A percentile compares a stretch with the other conserved stretches of the same genome.
Evolutionary conservation across 2,888 invertebrate genomes (phyloP).

Genomic region (Cabera pusaria): DNA sequence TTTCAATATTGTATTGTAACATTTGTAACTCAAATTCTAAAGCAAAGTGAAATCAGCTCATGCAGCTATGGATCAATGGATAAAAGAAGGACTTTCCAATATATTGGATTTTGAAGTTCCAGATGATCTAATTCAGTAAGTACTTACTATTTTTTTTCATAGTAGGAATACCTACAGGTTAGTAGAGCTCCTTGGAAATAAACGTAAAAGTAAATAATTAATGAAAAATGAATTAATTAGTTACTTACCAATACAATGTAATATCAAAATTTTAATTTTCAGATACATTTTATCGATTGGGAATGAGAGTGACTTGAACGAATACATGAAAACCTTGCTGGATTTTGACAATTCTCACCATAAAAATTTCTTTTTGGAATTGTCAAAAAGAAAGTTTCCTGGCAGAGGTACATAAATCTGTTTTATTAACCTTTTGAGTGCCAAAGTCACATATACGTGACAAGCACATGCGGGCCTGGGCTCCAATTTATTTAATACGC

Average conservation of each 20-base stretch:
- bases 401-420: slow-evolving; percentile 42
- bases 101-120: slow-evolving; percentile 88
- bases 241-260: slow-evolving; percentile 34
- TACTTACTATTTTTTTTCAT: slow-evolving; percentile 26
- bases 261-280: slow-evolving; percentile 37
- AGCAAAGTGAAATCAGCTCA: neutral
- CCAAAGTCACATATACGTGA: too few species aligned
- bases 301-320: slow-evolving; percentile 87
- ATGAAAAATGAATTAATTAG: slow-evolving; percentile 86
- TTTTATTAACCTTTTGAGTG: neutral
- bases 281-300: slow-evolving; percentile 90
- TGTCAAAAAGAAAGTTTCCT: slow-evolving; percentile 81
- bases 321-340: slow-evolving; percentile 89
- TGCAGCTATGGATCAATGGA: slow-evolving; percentile 86
- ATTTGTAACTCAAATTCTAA: too few species aligned
- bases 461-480: too few species aligned
- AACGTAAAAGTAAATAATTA: too few species aligned
- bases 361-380: slow-evolving; percentile 85
- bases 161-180: too few species aligned
- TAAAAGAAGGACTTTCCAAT: slow-evolving; percentile 85
- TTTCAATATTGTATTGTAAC: too few species aligned
- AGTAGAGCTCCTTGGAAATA: too few species aligned
- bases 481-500: too few species aligned
- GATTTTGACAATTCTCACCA: slow-evolving; percentile 87
- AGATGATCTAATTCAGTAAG: slow-evolving; percentile 87